Evolutionary conservation across 92 coral and sea anemone genomes (phyloP).

Genomic region (Montipora capitata): DNA sequence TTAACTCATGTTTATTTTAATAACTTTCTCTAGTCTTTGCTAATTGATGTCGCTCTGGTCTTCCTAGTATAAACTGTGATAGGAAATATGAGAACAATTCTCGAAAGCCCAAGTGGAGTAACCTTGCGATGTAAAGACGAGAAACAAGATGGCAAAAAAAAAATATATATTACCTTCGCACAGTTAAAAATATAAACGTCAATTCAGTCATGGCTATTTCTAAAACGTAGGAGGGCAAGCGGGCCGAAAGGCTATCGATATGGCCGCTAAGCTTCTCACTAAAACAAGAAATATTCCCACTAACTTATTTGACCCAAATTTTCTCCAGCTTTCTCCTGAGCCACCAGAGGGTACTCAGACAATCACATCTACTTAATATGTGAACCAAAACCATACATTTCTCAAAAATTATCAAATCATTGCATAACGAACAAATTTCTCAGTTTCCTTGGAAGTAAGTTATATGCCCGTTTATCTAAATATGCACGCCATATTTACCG

Average conservation of each 20-base stretch:
- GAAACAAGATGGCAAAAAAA: background rate
- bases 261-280: background rate
- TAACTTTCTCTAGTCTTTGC: background rate
- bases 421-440: too few species aligned
- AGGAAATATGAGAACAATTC: background rate
- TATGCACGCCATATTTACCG: constrained; percentile 27
- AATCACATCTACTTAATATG: too few species aligned
- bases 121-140: background rate
- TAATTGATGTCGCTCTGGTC: background rate
- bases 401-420: too few species aligned
- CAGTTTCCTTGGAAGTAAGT: background rate
- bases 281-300: background rate
- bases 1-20: background rate
- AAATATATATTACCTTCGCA: background rate
- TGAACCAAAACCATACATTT: too few species aligned
- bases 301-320: background rate
- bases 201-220: background rate
- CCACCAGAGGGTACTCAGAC: background rate
- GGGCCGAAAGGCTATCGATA: background rate
- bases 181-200: background rate
- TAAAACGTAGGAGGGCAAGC: too few species aligned
- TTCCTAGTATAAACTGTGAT: background rate
- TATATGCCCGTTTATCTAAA: background rate
- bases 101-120: background rate
- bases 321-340: background rate